Evolutionary conservation across 2,888 invertebrate genomes (phyloP).

Genomic region (Leucozona laternaria): DNA sequence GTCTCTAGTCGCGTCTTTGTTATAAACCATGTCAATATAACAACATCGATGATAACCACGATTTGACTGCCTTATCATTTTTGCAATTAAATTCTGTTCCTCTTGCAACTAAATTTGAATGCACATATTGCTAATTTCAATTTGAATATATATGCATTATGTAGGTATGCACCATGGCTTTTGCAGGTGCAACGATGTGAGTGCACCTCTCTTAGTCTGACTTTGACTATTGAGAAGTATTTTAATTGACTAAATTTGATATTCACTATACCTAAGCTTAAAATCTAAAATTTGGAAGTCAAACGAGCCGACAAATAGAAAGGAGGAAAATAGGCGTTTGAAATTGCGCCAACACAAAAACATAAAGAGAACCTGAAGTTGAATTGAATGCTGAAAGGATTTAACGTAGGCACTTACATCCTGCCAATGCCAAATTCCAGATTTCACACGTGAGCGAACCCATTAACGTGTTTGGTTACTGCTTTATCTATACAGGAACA

Average conservation of each 20-base stretch:
- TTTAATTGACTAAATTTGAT: conserved; percentile 58
- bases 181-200: conserved; percentile 31
- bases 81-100: background rate
- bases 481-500: background rate
- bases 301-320: conserved; percentile 21
- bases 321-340: conserved; percentile 39
- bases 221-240: conserved; percentile 63
- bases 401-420: conserved; percentile 42
- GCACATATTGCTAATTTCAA: conserved; percentile 39
- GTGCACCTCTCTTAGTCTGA: background rate
- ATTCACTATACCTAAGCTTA: conserved; percentile 41
- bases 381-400: conserved; percentile 22
- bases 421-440: conserved; percentile 74
- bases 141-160: background rate
- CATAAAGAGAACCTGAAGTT: conserved; percentile 21
- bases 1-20: too few species aligned
- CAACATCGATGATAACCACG: too few species aligned
- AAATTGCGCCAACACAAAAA: conserved; percentile 21
- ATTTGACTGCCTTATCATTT: too few species aligned
- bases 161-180: background rate
- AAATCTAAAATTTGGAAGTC: conserved; percentile 60
- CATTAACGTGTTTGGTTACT: conserved; percentile 56
- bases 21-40: too few species aligned
- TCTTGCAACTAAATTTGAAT: conserved; percentile 34
- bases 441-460: conserved; percentile 68